These are phyloP conservation scores for Eretmodus cyanostictus DNA, from an alignment of 2,113 vertebrate species.

Conservation along the genomic window DNA sequence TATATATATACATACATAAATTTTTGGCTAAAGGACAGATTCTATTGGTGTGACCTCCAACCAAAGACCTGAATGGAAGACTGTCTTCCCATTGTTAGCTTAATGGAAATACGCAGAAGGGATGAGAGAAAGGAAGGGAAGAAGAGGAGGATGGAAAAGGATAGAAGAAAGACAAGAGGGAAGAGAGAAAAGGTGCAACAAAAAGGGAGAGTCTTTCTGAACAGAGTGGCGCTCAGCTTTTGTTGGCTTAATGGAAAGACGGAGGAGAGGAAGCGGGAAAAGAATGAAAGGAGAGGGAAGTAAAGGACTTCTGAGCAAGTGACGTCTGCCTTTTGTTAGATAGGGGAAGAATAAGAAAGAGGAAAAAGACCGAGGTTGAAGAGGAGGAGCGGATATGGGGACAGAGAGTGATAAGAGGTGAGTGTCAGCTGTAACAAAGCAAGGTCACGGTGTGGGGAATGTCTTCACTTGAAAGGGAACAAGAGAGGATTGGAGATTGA, in stretches of 20 bases:
- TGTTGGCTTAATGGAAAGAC: slow-evolving; percentile 65
- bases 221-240: slow-evolving; percentile 23
- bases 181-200: slow-evolving; percentile 36
- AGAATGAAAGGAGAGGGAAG: slow-evolving; percentile 45
- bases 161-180: background rate
- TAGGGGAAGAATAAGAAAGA: slow-evolving; percentile 15
- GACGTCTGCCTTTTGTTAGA: slow-evolving; percentile 56
- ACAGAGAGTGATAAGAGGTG: slow-evolving; percentile 58
- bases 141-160: slow-evolving; percentile 22
- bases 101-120: slow-evolving; percentile 49
- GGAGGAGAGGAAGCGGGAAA: slow-evolving; percentile 31
- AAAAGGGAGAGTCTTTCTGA: slow-evolving; percentile 7
- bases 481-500: slow-evolving; percentile 49
- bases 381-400: slow-evolving; percentile 50
- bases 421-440: slow-evolving; percentile 64
- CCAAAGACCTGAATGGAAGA: slow-evolving; percentile 45
- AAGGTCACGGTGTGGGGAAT: slow-evolving; percentile 60
- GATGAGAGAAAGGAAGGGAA: slow-evolving; percentile 15
- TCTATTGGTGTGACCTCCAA: slow-evolving; percentile 58
- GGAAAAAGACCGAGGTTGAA: slow-evolving; percentile 15
- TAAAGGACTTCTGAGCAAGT: slow-evolving; percentile 34
- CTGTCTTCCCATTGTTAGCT: slow-evolving; percentile 48
- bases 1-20: background rate
- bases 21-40: slow-evolving; percentile 21
- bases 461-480: slow-evolving; percentile 62